Base-by-base conservation (phyloP, 2,113 vertebrate species). In the Edolisoma coerulescens region DNA sequence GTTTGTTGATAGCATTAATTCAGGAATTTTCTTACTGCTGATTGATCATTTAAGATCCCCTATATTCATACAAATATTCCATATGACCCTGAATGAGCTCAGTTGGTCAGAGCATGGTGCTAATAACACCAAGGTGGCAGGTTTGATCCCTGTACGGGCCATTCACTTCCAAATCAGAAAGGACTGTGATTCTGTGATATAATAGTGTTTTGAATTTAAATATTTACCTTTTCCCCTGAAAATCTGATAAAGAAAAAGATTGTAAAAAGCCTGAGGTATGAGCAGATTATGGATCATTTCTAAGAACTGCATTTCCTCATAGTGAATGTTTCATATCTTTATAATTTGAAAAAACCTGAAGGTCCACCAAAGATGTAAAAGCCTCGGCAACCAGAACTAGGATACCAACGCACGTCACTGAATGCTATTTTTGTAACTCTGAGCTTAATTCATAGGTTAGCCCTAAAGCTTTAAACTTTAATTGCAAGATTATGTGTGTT, bases 381-480 rank as follows among this genome's bases (percentile, higher is more conserved):
- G 41, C 18, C 14, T 71, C 6, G 3, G 4, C 19, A 64, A 0
- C 2, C 27, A 93, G 32, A 88, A 26, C 3, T 41, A 69, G 53
- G 10, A 70, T 20, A 67, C 19, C 21, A 77, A 15, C 18, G 3
- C 32, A 68, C 0, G 6, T 12, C 59, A 47, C 0, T 49, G 26
- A 68, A 79, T 10, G 32, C 7, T 69, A n/a, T 56, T 75, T 82
- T 86, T 82, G 3, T 5, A 76, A 68, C 28, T 57, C 59, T 67
- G 27, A 83, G 9, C 12, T 80, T 61, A 80, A 73, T 74, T 54
- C 32, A 47, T 24, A 69, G 28, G 50, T 69, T 79, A 85, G 21
- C 45, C 61, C 30, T 93, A 77, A 83, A 85, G 68, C 49, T 85
- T 73, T 87, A 68, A 84, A 68, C 9, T 69, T 57, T 68, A 96